Evolutionary conservation across 2,797 vertebrate genomes (phyloP).

Genomic region (Lacerta bilineata): DNA sequence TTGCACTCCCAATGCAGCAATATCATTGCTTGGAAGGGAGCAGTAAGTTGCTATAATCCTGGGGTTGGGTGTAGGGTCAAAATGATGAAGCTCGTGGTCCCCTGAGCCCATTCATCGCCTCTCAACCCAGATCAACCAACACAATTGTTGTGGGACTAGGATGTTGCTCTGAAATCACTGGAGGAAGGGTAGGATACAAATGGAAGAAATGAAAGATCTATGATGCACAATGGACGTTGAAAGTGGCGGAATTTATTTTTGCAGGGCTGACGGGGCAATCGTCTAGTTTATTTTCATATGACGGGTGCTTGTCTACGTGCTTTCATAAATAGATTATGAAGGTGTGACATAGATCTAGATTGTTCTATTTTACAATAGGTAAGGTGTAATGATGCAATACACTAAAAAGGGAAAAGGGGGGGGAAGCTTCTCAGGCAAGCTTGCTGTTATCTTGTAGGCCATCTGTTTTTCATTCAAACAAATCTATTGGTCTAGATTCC

Average conservation of each 20-base stretch:
- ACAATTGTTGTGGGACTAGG: neutral
- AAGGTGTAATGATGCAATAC: neutral
- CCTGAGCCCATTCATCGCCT: neutral
- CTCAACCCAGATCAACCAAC: neutral
- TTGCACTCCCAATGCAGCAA: neutral
- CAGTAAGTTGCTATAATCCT: neutral
- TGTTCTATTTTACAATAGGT: neutral
- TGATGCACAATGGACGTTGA: neutral
- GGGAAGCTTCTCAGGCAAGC: neutral
- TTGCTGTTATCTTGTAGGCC: conserved; percentile 1
- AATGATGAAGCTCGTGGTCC: neutral
- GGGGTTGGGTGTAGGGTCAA: neutral
- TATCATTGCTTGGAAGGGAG: neutral
- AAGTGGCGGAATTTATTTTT: neutral
- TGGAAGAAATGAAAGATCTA: neutral
- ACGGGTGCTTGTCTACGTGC: neutral
- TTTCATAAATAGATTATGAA: neutral
- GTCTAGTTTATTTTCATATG: neutral
- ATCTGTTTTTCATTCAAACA: conserved; percentile 30
- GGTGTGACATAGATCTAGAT: neutral
- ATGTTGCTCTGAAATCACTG: neutral
- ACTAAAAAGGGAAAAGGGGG: neutral
- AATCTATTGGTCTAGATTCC: conserved; percentile 39
- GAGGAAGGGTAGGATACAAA: neutral
- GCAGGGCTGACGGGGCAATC: too few species aligned